Evolutionary conservation across 2,113 vertebrate genomes (phyloP).

Genomic region (Pogona vitticeps): DNA sequence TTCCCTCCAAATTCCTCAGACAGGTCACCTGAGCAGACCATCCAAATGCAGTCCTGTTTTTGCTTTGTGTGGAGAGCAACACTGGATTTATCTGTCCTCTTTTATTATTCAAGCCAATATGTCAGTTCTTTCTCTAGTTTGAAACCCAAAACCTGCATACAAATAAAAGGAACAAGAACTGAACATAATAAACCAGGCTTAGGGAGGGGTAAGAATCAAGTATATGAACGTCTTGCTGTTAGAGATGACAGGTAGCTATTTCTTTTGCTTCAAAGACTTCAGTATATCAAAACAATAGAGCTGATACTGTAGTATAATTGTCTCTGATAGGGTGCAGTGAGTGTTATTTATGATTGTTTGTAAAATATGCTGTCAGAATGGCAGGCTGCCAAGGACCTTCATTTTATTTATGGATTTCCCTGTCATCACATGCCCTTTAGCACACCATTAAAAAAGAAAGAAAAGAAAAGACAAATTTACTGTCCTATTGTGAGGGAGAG

Average conservation of each 20-base stretch:
- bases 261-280: constrained; percentile 24
- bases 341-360: constrained; percentile 35
- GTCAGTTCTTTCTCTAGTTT: constrained; percentile 4
- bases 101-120: background rate
- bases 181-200: background rate
- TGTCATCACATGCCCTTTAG: background rate
- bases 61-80: no score
- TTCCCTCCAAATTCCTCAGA: background rate
- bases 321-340: constrained; percentile 32
- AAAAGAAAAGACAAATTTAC: constrained; percentile 8
- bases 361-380: constrained; percentile 32
- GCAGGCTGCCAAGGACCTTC: constrained; percentile 8
- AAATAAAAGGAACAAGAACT: background rate
- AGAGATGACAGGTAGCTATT: constrained; percentile 22
- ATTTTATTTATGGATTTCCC: constrained; percentile 23
- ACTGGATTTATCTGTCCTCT: background rate
- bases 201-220: background rate
- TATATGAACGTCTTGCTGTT: constrained; percentile 1
- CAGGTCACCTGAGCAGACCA: background rate
- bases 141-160: background rate
- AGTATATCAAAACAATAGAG: constrained; percentile 34
- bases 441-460: background rate
- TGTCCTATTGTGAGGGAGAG: background rate
- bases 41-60: background rate
- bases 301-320: constrained; percentile 33